A percentile compares a stretch with the other conserved stretches of the same genome.
Conservation (phyloP, 2,888 invertebrate genomes). For the Macrophya annulata region DNA sequence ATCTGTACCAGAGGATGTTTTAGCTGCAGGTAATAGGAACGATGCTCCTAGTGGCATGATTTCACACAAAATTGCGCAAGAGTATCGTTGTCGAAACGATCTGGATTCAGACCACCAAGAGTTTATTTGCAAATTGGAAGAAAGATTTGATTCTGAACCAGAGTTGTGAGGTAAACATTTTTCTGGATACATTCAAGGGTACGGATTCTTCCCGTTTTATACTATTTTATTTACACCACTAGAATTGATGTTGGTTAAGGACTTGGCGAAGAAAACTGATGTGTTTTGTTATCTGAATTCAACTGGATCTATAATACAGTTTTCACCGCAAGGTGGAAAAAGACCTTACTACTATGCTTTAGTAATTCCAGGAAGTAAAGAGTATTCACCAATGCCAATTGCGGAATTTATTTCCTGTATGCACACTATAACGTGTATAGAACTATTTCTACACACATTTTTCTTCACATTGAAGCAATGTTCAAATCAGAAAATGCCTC, state of each 20-base stretch:
- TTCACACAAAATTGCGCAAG: constrained; percentile 49
- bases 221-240: constrained; percentile 46
- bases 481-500: background rate
- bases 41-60: constrained; percentile 40
- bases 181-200: constrained; percentile 49
- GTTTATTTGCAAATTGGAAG: background rate
- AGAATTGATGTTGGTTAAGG: constrained; percentile 44
- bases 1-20: constrained; percentile 45
- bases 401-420: constrained; percentile 41
- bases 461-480: background rate
- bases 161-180: constrained; percentile 13
- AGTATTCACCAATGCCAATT: constrained; percentile 28
- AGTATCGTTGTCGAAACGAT: constrained; percentile 44
- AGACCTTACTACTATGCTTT: constrained; percentile 45
- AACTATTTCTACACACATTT: constrained; percentile 3
- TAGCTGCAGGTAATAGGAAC: constrained; percentile 54
- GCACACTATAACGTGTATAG: constrained; percentile 4
- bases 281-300: constrained; percentile 56
- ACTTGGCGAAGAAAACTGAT: constrained; percentile 1
- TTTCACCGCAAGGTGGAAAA: background rate
- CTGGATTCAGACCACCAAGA: constrained; percentile 50
- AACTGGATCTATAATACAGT: background rate
- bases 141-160: background rate
- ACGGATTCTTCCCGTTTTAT: constrained; percentile 47
- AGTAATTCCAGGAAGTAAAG: constrained; percentile 25